These are phyloP conservation scores for Tetragnatha versicolor DNA, from an alignment of 1,140 invertebrate species.

Conservation along the genomic window DNA sequence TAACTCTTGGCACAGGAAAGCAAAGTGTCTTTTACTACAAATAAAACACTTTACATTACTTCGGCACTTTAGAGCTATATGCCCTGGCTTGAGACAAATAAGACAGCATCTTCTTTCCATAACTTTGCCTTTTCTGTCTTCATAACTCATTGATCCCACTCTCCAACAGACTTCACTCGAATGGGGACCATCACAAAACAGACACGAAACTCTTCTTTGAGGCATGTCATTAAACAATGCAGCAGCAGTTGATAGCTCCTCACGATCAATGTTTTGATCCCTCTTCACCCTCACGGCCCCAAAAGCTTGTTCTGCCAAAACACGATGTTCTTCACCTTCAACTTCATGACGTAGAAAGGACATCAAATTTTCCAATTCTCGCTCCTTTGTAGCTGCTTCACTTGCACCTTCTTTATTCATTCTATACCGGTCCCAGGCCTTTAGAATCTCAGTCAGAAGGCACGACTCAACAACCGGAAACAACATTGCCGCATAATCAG, in stretches of 20 bases:
- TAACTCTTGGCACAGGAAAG: slow-evolving; percentile 8
- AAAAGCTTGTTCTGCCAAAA: too few relatives aligned
- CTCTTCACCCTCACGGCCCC: too few relatives aligned
- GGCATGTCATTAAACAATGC: not conserved
- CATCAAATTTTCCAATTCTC: too few relatives aligned
- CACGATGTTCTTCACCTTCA: too few relatives aligned
- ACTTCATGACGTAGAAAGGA: too few relatives aligned
- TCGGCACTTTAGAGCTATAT: not conserved
- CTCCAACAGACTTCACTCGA: slow-evolving; percentile 21
- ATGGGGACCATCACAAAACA: not conserved
- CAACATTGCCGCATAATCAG: too few relatives aligned
- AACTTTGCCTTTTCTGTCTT: slow-evolving; percentile 9
- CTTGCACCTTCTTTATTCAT: too few relatives aligned
- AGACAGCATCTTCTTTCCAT: not conserved
- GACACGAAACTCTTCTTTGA: not conserved
- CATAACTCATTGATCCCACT: not conserved
- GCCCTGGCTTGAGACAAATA: not conserved
- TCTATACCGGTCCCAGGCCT: too few relatives aligned
- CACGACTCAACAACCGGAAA: too few relatives aligned
- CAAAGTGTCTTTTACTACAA: not conserved
- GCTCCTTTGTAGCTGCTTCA: too few relatives aligned
- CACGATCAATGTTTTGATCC: too few relatives aligned
- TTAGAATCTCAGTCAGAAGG: too few relatives aligned
- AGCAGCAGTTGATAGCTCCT: not conserved
- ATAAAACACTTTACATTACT: slow-evolving; percentile 1